phyloP scores from a whole-genome alignment of 1,140 invertebrate genomes.

The Hypsibius dujardini region DNA sequence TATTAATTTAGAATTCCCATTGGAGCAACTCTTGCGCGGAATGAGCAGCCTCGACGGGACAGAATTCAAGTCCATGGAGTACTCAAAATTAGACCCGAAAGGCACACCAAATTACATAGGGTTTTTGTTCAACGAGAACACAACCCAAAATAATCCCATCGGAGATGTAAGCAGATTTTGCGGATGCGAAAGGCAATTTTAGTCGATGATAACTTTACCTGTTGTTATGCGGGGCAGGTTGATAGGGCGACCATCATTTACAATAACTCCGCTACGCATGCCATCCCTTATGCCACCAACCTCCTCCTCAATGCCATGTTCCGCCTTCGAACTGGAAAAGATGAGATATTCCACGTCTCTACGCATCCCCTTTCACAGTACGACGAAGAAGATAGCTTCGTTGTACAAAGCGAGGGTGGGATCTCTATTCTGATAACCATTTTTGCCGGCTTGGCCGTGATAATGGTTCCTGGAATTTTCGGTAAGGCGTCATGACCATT shows the following conservation, averaged over 20 bases:
- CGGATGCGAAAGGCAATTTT: too few relatives aligned
- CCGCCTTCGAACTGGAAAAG: background rate
- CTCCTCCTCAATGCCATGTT: constrained; percentile 51
- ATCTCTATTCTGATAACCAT: too few relatives aligned
- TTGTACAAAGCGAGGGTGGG: too few relatives aligned
- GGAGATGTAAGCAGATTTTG: background rate
- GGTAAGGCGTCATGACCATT: too few relatives aligned
- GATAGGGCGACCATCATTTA: constrained; percentile 38
- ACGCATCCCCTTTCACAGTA: background rate
- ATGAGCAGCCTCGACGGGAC: too few relatives aligned
- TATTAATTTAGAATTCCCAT: too few relatives aligned
- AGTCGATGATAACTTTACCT: background rate
- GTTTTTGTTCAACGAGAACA: background rate
- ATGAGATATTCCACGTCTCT: background rate
- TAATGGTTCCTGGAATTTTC: too few relatives aligned
- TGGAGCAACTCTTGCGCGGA: too few relatives aligned
- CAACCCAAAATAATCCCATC: too few relatives aligned
- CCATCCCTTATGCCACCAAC: constrained; percentile 54
- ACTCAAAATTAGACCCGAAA: background rate
- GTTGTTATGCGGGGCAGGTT: background rate
- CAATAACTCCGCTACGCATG: constrained; percentile 59
- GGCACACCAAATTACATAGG: background rate
- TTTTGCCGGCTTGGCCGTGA: too few relatives aligned
- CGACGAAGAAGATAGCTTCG: too few relatives aligned
- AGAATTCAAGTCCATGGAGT: background rate